Percentiles rank a stretch among this genome's conserved stretches.
Evolutionary conservation across 2,888 invertebrate species (phyloP).

Genomic region (Phengaris alcon): DNA sequence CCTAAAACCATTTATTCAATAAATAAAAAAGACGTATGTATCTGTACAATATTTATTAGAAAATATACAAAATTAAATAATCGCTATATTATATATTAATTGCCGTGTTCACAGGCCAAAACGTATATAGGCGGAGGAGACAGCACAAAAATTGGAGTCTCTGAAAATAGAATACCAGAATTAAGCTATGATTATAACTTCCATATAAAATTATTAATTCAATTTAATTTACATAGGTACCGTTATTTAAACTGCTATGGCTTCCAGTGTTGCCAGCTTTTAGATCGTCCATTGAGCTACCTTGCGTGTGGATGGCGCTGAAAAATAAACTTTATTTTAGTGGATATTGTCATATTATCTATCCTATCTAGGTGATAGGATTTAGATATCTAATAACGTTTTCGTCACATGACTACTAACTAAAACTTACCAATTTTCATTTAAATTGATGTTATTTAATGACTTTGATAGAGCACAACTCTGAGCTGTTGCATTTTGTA

Average conservation of each 20-base stretch:
- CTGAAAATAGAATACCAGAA: conserved; percentile 47
- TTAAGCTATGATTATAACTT: not conserved
- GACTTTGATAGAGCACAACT: conserved; percentile 53
- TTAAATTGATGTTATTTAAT: conserved; percentile 51
- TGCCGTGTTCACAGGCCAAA: conserved; percentile 55
- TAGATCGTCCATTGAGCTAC: conserved; percentile 59
- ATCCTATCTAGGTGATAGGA: not conserved
- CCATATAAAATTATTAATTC: not conserved
- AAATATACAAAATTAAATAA: not conserved
- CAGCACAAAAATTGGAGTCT: conserved; percentile 54
- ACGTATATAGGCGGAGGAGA: conserved; percentile 64
- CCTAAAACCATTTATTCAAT: too few species aligned
- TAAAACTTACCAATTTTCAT: conserved; percentile 47
- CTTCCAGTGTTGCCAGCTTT: conserved; percentile 44
- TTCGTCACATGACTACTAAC: conserved; percentile 40
- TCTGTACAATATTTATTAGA: too few species aligned
- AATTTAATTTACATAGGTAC: conserved; percentile 32
- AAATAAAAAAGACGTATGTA: not conserved
- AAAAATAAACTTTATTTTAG: conserved; percentile 37
- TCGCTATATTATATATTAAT: conserved; percentile 27
- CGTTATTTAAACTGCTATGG: conserved; percentile 32
- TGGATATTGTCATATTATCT: not conserved
- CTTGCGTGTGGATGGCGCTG: conserved; percentile 49
- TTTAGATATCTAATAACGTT: not conserved
- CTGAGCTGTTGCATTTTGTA: conserved; percentile 49